phyloP scores from a whole-genome alignment of 1,140 invertebrate species.

The Camponotus vicinus region DNA sequence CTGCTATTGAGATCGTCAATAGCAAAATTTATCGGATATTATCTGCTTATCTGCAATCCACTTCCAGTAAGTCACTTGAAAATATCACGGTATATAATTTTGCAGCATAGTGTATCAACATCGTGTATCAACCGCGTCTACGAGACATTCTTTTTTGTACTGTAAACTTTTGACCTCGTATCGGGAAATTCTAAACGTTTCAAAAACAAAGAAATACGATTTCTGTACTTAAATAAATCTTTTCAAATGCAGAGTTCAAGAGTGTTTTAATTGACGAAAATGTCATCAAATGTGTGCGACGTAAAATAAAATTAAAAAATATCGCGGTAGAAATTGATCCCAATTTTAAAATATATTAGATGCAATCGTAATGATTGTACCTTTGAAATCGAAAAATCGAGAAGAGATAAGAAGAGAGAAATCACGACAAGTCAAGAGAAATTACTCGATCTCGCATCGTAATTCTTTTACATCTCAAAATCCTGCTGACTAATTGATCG shows the following conservation, averaged over 20 bases:
- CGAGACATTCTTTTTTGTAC: conserved; percentile 16
- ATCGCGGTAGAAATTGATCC: neutral
- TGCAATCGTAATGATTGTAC: neutral
- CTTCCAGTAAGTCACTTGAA: neutral
- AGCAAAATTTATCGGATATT: neutral
- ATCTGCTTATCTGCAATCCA: neutral
- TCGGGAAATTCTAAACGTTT: neutral
- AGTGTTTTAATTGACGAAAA: neutral
- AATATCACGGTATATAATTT: neutral
- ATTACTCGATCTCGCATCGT: neutral
- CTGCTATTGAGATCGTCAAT: neutral
- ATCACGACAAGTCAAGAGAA: neutral
- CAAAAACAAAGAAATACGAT: neutral
- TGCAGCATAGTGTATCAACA: conserved; percentile 8
- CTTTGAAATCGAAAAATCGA: neutral
- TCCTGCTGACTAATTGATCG: neutral
- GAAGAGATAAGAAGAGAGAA: neutral
- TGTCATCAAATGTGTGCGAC: neutral
- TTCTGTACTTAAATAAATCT: neutral
- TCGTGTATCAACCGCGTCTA: neutral
- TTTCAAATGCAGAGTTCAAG: neutral
- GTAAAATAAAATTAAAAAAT: conserved; percentile 10
- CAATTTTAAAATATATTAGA: neutral
- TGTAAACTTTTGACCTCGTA: neutral
- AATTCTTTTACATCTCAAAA: conserved; percentile 34